A percentile compares a stretch with the other conserved stretches of the same genome.
Conservation (phyloP, 2,797 vertebrate species). For the Pyrocephalus nanus region DNA sequence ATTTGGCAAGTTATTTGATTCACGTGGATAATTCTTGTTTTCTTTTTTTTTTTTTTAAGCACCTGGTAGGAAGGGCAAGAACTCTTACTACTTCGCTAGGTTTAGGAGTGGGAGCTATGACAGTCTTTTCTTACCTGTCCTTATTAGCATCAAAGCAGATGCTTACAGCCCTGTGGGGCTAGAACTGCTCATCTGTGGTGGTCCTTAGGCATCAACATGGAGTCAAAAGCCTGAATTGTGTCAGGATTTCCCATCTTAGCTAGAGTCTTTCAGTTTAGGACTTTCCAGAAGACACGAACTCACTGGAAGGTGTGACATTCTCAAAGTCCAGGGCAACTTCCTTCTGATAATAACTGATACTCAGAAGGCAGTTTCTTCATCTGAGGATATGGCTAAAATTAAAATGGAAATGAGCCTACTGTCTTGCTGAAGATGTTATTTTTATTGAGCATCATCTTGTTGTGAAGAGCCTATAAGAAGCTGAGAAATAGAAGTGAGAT, state of each 20-base stretch:
- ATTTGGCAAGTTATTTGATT: neutral
- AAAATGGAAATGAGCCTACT: neutral
- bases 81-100: neutral
- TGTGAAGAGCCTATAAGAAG: neutral
- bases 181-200: neutral
- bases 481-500: neutral
- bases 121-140: neutral
- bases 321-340: neutral
- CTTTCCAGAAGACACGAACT: neutral
- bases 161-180: neutral
- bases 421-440: neutral
- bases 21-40: neutral
- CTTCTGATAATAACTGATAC: neutral
- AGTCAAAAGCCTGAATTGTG: neutral
- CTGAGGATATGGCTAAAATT: neutral
- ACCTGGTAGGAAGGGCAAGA: neutral
- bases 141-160: neutral
- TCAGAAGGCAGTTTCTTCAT: neutral
- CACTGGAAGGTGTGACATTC: neutral
- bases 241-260: neutral
- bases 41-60: neutral
- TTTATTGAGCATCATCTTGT: neutral
- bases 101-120: neutral
- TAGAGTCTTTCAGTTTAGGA: neutral
- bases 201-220: neutral